These are phyloP conservation scores for Asobara japonica DNA, from an alignment of 1,140 invertebrate species.

Conservation along the genomic window DNA sequence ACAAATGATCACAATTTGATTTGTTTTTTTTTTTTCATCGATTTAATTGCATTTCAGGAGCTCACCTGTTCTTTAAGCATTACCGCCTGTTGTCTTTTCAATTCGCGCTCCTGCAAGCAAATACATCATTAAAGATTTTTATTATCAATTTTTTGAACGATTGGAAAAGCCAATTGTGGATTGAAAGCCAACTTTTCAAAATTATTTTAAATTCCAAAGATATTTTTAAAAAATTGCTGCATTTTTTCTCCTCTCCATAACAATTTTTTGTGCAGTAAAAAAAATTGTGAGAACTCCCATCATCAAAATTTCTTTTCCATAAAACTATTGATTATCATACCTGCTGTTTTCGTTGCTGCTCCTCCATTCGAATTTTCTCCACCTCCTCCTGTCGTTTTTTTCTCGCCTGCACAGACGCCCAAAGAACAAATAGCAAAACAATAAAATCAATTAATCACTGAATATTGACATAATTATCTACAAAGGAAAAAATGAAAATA, in stretches of 20 bases:
- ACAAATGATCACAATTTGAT: slow-evolving; percentile 12
- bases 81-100: slow-evolving; percentile 86
- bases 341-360: slow-evolving; percentile 86
- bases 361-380: slow-evolving; percentile 84
- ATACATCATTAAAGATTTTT: slow-evolving; percentile 34
- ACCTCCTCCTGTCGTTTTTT: slow-evolving; percentile 86
- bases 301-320: too few species aligned
- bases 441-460: slow-evolving; percentile 39
- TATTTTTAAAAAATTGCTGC: too few species aligned
- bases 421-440: slow-evolving; percentile 46
- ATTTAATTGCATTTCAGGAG: not conserved
- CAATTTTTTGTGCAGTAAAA: too few species aligned
- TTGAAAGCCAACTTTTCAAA: too few species aligned
- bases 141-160: slow-evolving; percentile 30
- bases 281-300: too few species aligned
- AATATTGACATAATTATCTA: not conserved
- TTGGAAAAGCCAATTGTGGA: too few species aligned
- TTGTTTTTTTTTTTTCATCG: too few species aligned
- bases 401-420: slow-evolving; percentile 73
- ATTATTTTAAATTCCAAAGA: too few species aligned
- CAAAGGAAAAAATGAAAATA: slow-evolving; percentile 13
- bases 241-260: too few species aligned
- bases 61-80: slow-evolving; percentile 90
- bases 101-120: slow-evolving; percentile 82
- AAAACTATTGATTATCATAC: slow-evolving; percentile 64